Conservation (phyloP, 92 coral and sea anemone species). For the Parazoanthus darwini region DNA sequence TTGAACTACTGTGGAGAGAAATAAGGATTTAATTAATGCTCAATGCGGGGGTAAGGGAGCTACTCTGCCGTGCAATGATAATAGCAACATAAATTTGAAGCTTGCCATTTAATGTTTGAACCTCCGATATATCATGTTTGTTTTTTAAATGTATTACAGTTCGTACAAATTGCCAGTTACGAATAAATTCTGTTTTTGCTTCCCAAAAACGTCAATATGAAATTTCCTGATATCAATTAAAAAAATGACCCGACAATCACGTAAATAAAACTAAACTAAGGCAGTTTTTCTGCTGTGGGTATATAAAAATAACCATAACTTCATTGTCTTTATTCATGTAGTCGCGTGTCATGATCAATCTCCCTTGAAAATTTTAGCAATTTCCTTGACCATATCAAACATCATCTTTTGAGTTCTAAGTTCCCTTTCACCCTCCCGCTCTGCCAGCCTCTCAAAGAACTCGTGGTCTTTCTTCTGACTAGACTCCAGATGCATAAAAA, state of each 20-base stretch:
- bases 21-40: conserved; percentile 22
- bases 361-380: conserved; percentile 54
- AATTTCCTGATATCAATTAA: conserved; percentile 23
- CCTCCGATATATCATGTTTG: conserved; percentile 30
- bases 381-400: conserved; percentile 50
- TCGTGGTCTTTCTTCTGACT: conserved; percentile 56
- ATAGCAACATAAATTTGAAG: conserved; percentile 21
- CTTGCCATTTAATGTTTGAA: conserved; percentile 32
- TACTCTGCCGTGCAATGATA: conserved; percentile 9
- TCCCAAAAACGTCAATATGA: conserved; percentile 18
- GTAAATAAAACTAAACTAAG: background rate
- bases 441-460: conserved; percentile 48
- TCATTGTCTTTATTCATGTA: conserved; percentile 15
- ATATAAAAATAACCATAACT: conserved; percentile 21
- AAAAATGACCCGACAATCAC: conserved; percentile 20
- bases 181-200: conserved; percentile 27
- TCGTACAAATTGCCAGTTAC: conserved; percentile 31
- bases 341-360: conserved; percentile 25
- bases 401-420: conserved; percentile 55
- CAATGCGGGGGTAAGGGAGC: conserved; percentile 20
- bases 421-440: conserved; percentile 57
- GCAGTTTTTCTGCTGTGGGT: conserved; percentile 8
- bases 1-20: conserved; percentile 5
- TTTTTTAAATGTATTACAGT: conserved; percentile 32
- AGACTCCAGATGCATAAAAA: conserved; percentile 21